These are phyloP conservation scores for Zosterops pallidus DNA, from an alignment of 2,113 vertebrate genomes.

Conservation along the genomic window DNA sequence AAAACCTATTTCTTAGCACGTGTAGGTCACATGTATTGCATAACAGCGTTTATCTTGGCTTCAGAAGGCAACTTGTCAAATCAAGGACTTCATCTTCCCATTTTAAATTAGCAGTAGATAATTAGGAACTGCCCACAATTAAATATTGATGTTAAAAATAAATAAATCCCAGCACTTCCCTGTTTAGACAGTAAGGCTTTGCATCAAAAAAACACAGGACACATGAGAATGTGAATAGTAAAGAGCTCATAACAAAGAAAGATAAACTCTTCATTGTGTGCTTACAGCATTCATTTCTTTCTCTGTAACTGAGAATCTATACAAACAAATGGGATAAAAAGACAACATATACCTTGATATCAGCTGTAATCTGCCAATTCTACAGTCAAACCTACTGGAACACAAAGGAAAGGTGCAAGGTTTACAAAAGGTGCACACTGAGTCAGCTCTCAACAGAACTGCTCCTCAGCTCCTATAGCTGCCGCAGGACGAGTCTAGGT, in stretches of 20 bases:
- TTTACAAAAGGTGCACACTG: background rate
- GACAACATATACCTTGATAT: background rate
- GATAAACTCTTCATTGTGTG: conserved; percentile 18
- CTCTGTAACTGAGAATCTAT: conserved; percentile 39
- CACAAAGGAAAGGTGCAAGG: background rate
- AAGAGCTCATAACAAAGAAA: conserved; percentile 19
- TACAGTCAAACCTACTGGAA: background rate
- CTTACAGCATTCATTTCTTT: conserved; percentile 19
- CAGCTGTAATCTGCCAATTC: background rate
- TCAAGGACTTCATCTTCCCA: background rate
- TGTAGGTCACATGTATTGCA: background rate
- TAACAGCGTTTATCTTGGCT: background rate
- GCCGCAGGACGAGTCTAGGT: background rate
- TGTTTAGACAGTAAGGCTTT: background rate
- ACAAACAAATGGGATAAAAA: background rate
- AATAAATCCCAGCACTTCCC: background rate
- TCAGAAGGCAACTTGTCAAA: background rate
- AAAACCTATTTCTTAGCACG: background rate
- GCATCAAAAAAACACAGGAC: background rate
- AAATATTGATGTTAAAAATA: conserved; percentile 35
- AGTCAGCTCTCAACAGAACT: background rate
- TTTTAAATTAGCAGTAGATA: conserved; percentile 7
- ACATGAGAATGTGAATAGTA: background rate
- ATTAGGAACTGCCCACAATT: conserved; percentile 21
- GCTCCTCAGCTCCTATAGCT: background rate